Conservation (phyloP, 1,140 invertebrate species). For the Aradophagus sp. region DNA sequence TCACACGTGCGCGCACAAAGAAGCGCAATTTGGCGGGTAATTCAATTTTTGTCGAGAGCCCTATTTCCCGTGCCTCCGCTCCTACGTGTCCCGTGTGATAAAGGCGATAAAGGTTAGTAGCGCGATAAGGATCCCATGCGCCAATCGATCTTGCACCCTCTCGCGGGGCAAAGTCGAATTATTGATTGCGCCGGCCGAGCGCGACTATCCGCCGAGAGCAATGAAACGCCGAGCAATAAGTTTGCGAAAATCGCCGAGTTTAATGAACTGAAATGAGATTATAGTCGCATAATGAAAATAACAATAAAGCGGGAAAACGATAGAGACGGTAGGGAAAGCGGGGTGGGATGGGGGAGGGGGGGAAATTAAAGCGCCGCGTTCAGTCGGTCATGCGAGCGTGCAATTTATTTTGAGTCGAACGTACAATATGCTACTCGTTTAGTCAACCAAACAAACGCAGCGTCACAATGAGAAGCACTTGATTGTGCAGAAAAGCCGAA, state of each 20-base stretch:
- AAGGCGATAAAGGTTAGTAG: slow-evolving; percentile 42
- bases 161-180: slow-evolving; percentile 42
- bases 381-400: too few species aligned
- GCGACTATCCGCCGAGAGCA: slow-evolving; percentile 8
- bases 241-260: slow-evolving; percentile 24
- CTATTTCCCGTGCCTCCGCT: too few species aligned
- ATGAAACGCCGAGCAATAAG: slow-evolving; percentile 16
- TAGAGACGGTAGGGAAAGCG: too few species aligned
- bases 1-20: too few species aligned
- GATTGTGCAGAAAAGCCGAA: slow-evolving; percentile 59
- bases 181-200: slow-evolving; percentile 32
- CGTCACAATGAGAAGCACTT: slow-evolving; percentile 54
- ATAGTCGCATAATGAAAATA: slow-evolving; percentile 16
- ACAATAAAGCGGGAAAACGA: too few species aligned
- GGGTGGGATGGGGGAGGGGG: too few species aligned
- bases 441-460: slow-evolving; percentile 49
- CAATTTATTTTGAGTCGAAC: too few species aligned
- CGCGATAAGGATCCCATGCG: slow-evolving; percentile 46
- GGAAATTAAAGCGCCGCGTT: too few species aligned
- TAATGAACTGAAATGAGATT: slow-evolving; percentile 51
- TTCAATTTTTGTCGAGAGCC: too few species aligned
- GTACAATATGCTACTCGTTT: slow-evolving; percentile 58
- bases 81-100: slow-evolving; percentile 32
- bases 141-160: slow-evolving; percentile 38
- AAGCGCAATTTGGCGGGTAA: too few species aligned